Percentiles rank a stretch among this genome's conserved stretches.
Conservation (phyloP, 2,113 vertebrate genomes). For the Odocoileus hemionus region DNA sequence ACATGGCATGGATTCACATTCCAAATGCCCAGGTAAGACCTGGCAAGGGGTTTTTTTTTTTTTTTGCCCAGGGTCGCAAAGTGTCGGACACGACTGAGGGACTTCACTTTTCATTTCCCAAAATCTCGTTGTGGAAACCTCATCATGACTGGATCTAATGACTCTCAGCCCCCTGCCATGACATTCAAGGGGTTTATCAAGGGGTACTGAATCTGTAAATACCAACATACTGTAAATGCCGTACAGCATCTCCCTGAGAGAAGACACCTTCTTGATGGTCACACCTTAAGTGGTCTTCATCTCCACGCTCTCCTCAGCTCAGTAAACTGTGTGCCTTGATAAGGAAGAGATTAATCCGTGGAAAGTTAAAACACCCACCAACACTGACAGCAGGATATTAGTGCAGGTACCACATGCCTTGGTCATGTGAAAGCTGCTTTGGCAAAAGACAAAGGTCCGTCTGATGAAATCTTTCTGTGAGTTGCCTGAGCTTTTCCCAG, state of each 20-base stretch:
- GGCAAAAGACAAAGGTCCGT: slow-evolving; percentile 46
- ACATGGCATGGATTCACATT: background rate
- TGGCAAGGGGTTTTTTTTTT: background rate
- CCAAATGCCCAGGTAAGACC: background rate
- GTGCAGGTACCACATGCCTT: background rate
- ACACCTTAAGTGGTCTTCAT: background rate
- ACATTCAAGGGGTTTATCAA: background rate
- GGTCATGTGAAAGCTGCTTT: slow-evolving; percentile 32
- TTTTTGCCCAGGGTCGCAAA: background rate
- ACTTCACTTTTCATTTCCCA: background rate
- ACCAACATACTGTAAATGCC: background rate
- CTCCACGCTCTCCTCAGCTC: background rate
- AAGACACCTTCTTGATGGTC: background rate
- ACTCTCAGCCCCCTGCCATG: background rate
- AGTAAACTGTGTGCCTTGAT: background rate
- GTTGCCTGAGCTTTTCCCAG: slow-evolving; percentile 39
- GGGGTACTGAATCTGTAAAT: background rate
- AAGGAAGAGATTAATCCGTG: background rate
- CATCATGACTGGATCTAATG: background rate
- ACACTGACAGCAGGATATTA: background rate
- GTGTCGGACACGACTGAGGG: background rate
- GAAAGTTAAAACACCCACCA: background rate
- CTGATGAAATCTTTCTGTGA: slow-evolving; percentile 8
- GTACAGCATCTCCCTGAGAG: background rate
- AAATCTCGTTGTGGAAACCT: background rate